Conservation (phyloP, 2,113 vertebrate species). For the Phalacrocorax carbo region DNA sequence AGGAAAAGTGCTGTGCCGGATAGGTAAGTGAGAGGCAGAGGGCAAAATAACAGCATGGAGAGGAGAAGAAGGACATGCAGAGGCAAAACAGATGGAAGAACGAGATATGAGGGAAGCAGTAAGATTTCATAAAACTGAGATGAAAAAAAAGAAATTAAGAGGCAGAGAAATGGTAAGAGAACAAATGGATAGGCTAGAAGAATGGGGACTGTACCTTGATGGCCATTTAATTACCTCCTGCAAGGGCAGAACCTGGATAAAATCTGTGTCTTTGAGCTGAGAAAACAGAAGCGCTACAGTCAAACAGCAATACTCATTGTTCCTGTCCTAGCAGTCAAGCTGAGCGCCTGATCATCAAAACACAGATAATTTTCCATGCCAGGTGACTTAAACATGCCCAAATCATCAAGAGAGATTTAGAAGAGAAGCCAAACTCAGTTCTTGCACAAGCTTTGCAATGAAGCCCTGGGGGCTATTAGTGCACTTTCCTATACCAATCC, state of each 20-base stretch:
- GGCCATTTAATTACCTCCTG: background rate
- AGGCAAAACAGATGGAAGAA: background rate
- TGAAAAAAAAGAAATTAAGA: background rate
- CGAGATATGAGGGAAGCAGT: background rate
- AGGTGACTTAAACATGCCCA: background rate
- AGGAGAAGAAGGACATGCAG: background rate
- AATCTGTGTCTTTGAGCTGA: background rate
- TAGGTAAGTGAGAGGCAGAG: background rate
- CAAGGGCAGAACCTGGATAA: background rate
- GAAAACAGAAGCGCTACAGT: background rate
- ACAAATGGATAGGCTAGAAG: background rate
- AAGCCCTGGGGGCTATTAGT: background rate
- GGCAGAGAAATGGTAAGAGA: background rate
- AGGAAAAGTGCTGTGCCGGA: background rate
- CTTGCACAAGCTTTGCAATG: background rate
- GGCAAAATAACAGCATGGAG: background rate
- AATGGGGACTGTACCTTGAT: background rate
- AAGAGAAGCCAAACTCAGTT: background rate
- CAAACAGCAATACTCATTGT: background rate
- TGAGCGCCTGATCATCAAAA: background rate
- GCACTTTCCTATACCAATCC: background rate
- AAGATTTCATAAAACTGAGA: background rate
- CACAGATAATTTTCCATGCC: background rate
- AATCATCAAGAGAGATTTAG: background rate
- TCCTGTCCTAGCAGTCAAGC: background rate